Base-by-base conservation (phyloP, 2,888 invertebrate genomes). In the Drosophila yooni region DNA sequence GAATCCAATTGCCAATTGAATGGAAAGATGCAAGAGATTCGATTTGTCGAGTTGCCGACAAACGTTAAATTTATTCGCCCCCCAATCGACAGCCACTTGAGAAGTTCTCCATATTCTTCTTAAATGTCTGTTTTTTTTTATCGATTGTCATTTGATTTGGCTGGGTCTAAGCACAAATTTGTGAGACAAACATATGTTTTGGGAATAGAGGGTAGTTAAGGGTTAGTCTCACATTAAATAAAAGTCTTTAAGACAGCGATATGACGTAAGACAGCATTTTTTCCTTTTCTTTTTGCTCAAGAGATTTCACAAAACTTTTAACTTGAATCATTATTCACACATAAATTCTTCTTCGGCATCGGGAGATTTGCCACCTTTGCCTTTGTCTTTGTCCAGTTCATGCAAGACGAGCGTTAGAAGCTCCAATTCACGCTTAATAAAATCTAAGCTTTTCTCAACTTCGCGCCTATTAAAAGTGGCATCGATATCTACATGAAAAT, bases 1-100 rank as follows among this genome's bases (percentile, higher is more conserved):
- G 82, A 76, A 88, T 79, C 88, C 83, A 83, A 89, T 87, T 87
- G 87, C 33, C 89, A 88, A 87, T 88, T 87, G 87, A 88, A 85
- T 89, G 83, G 76, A 83, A 82, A 84, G 88, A 83, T 89, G 75
- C 71, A 66, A 68, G 64, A 78, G 83, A 87, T 87, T 89, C 82
- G 83, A 87, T 87, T 89, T 87, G 77, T 74, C 66, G 63, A 70
- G 27, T 53, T 74, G 57, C 56, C 51, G 57, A 25, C 70, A 53
- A 75, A 83, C 70, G 60, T 64, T 51, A 53, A 76, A 79, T 88
- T 79, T 85, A 81, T 75, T 75, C 79, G 70, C 63, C 38, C 70
- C 40, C 57, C 51, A 56, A 56, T 48, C 46, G 72, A 69, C 73
- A 63, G 70, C 69, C 82, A 81, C 86, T 85, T 76, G 75, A 88